These are phyloP conservation scores for Dasyornis broadbenti DNA, from an alignment of 2,113 vertebrate species.

Conservation along the genomic window DNA sequence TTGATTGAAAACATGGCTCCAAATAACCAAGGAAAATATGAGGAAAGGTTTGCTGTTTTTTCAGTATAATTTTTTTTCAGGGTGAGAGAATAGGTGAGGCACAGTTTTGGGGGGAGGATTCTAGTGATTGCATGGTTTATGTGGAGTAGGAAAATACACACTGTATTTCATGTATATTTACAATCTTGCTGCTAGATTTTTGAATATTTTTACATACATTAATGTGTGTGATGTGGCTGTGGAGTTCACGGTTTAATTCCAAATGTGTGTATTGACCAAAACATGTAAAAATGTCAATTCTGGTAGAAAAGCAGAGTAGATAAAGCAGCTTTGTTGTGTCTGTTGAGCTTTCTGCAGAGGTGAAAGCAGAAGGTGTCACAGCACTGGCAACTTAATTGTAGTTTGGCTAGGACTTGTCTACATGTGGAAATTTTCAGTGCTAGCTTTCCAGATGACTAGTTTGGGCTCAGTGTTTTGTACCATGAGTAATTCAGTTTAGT, in stretches of 20 bases:
- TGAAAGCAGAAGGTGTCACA: neutral
- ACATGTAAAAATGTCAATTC: neutral
- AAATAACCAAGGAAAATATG: neutral
- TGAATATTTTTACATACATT: conserved; percentile 38
- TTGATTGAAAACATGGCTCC: neutral
- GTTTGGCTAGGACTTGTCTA: neutral
- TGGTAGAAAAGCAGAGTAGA: neutral
- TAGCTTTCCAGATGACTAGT: neutral
- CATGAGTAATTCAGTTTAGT: conserved; percentile 13
- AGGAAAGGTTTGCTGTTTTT: neutral
- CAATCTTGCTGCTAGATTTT: neutral
- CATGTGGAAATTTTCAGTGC: conserved; percentile 2
- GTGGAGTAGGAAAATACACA: neutral
- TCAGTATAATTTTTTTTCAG: neutral
- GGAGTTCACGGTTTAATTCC: neutral
- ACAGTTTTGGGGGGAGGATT: neutral
- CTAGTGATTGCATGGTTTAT: neutral
- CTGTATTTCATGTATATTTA: conserved; percentile 17
- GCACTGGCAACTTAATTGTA: neutral
- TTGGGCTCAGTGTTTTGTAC: conserved; percentile 5
- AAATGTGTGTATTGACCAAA: neutral
- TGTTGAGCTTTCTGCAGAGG: neutral
- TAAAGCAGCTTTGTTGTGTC: neutral
- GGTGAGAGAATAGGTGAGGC: neutral
- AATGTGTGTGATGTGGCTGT: neutral